A percentile compares a stretch with the other conserved stretches of the same genome.
Evolutionary conservation across 2,113 vertebrate genomes (phyloP).

Genomic region (Plecotus auritus): DNA sequence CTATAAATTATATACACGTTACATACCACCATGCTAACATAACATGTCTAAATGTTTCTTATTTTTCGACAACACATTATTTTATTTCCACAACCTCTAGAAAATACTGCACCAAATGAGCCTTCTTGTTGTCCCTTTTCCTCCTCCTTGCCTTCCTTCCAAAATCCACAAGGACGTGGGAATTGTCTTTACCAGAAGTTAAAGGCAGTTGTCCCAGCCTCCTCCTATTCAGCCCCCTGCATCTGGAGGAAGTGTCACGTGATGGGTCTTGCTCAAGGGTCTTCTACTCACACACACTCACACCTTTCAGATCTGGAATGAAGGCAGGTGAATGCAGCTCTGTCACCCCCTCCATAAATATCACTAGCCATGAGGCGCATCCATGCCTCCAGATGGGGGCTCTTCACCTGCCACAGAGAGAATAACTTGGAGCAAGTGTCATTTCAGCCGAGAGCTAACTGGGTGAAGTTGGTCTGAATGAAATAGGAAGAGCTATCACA

Average conservation of each 20-base stretch:
- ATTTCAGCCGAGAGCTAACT: constrained; percentile 58
- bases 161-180: neutral
- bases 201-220: neutral
- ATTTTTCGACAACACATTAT: neutral
- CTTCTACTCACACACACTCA: neutral
- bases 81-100: neutral
- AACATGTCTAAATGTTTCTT: neutral
- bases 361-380: neutral
- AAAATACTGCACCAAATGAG: neutral
- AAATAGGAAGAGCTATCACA: constrained; percentile 67
- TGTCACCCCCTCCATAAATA: constrained; percentile 62
- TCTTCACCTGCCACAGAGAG: constrained; percentile 39
- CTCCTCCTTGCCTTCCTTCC: neutral
- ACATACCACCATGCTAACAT: neutral
- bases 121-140: neutral
- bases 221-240: neutral
- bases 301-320: neutral
- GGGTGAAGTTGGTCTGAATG: constrained; percentile 64
- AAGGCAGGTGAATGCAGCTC: constrained; percentile 48
- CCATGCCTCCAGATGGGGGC: constrained; percentile 48
- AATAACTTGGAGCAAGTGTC: constrained; percentile 36
- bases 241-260: neutral
- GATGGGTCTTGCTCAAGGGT: neutral
- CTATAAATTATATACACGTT: neutral
- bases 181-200: neutral